phyloP scores from a whole-genome alignment of 1,140 invertebrate genomes.

The Acarapis woodi region DNA sequence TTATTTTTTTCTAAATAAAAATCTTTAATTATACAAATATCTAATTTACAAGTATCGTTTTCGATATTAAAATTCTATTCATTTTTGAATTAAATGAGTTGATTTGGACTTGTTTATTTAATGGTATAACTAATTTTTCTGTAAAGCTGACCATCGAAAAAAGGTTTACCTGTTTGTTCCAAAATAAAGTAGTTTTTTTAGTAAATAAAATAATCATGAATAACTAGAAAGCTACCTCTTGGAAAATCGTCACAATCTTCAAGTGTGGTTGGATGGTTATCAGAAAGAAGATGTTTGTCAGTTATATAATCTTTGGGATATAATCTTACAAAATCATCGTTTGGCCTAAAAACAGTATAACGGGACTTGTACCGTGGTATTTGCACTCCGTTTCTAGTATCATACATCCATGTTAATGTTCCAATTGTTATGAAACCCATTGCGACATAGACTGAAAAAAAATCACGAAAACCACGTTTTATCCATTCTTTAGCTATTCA shows the following conservation, averaged over 20 bases:
- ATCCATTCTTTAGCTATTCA: too few relatives aligned
- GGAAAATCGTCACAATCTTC: too few relatives aligned
- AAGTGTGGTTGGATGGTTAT: background rate
- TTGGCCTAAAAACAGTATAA: slow-evolving; percentile 2
- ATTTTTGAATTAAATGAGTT: background rate
- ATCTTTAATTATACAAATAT: background rate
- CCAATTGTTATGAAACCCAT: background rate
- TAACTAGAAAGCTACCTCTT: too few relatives aligned
- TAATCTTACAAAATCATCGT: background rate
- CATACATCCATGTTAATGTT: too few relatives aligned
- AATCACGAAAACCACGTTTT: background rate
- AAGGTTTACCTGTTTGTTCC: background rate
- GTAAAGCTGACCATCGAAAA: background rate
- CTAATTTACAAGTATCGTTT: background rate
- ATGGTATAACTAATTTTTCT: background rate
- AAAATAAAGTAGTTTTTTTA: background rate
- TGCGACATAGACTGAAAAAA: background rate
- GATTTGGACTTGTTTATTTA: background rate
- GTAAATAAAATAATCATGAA: too few relatives aligned
- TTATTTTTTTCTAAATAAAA: background rate
- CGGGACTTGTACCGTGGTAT: background rate
- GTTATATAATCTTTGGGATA: slow-evolving; percentile 2
- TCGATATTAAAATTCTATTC: background rate
- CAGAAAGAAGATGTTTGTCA: background rate
- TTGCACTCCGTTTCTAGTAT: too few relatives aligned